Base-by-base conservation (phyloP, 2,888 invertebrate genomes). In the Eupelmus urozonus region DNA sequence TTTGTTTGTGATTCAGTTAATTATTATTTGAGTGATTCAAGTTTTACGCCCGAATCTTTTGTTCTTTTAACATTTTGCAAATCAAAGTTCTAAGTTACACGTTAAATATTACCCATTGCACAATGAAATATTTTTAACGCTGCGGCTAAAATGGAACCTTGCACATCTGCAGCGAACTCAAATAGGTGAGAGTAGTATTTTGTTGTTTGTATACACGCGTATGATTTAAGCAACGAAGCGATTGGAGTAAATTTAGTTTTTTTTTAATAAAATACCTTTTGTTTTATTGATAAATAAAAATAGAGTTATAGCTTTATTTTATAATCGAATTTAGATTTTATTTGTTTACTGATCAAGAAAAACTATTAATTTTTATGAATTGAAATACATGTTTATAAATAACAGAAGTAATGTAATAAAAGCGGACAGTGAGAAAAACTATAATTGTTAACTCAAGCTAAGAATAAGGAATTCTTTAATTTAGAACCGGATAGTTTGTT, bases 111-210 rank as follows among this genome's bases (percentile, higher is more conserved):
- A 40, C 11, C 23, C n/a, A 53, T 53, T 66, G 66, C 53, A 53
- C 45, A 63, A 27, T 18, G 40, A 20, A 53, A 23, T 53, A 29
- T 34, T 53, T 34, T 34, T 66, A 53, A 66, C 66, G 53, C 27
- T 5, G n/a, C n/a, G 23, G 34, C 20, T 66, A 53, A 53, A 66
- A 66, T 66, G 66, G 66, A 51, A 66, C 53, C 53, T 34, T 53
- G 34, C 20, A 34, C 53, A 51, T 51, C 65, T 29, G 2, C 27
- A 29, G 7, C 53, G 1, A 49, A 34, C 66, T 53, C 66, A 18
- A 66, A 53, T 34, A 34, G 66, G 66, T 66, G 34, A 66, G 53
- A 23, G 16, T 34, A 53, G 53, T 34, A 53, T 53, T 65, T 65
- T 18, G 1, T 29, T 51, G 2, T 51, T 51, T 51, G 13, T 13